Evolutionary conservation across 2,113 vertebrate species (phyloP).

Genomic region (Channa maculata): DNA sequence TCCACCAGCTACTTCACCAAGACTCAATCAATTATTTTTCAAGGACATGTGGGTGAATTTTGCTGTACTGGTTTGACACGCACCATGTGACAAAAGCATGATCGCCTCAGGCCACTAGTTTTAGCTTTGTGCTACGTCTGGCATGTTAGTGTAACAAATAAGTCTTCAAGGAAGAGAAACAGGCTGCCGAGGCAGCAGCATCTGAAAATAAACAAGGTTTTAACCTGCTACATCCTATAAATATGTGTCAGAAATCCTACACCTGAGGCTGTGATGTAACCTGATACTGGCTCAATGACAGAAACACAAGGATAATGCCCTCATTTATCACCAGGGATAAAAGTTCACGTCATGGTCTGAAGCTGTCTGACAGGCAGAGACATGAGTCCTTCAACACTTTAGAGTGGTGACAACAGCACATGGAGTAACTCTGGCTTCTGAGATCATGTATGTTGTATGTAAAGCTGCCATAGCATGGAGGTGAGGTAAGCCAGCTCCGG

Average conservation of each 20-base stretch:
- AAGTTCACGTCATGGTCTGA: constrained; percentile 55
- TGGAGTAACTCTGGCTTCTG: constrained; percentile 43
- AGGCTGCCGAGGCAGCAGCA: constrained; percentile 49
- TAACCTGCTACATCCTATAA: constrained; percentile 69
- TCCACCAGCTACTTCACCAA: background rate
- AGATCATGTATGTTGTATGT: constrained; percentile 41
- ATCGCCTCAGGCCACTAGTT: constrained; percentile 66
- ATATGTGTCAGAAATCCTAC: constrained; percentile 75
- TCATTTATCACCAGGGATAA: constrained; percentile 66
- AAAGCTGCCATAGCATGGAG: constrained; percentile 61
- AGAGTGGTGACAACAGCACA: constrained; percentile 56
- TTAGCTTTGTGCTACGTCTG: constrained; percentile 75
- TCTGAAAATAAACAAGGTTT: constrained; percentile 80
- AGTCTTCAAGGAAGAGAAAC: constrained; percentile 39
- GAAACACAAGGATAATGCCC: constrained; percentile 63
- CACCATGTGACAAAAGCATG: constrained; percentile 67
- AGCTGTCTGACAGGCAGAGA: constrained; percentile 32
- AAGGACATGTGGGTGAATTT: background rate
- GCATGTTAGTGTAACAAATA: constrained; percentile 71
- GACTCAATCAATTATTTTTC: background rate
- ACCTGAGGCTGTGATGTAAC: constrained; percentile 65
- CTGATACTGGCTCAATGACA: constrained; percentile 57
- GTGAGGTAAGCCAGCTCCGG: constrained; percentile 58
- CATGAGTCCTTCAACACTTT: constrained; percentile 17
- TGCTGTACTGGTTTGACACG: constrained; percentile 2